Percentiles rank a stretch among this genome's conserved stretches.
phyloP scores from a whole-genome alignment of 2,113 vertebrate species.

The Clarias batrachus region DNA sequence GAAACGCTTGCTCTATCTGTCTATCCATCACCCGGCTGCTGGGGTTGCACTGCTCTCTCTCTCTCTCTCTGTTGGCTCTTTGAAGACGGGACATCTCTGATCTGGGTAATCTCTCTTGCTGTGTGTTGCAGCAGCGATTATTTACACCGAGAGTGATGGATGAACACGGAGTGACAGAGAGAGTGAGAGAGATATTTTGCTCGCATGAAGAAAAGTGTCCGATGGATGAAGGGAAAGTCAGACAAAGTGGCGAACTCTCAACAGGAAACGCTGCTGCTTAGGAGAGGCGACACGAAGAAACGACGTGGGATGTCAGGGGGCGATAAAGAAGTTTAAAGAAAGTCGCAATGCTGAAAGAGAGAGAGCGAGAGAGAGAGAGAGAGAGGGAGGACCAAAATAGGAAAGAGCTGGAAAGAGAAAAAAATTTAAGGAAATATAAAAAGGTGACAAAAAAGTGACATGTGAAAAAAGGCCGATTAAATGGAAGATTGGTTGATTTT shows the following conservation, averaged over 20 bases:
- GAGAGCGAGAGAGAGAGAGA: not conserved
- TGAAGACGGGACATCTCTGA: conserved; percentile 36
- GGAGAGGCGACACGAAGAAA: not conserved
- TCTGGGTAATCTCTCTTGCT: conserved; percentile 28
- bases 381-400: not conserved
- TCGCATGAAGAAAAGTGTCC: not conserved
- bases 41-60: not conserved
- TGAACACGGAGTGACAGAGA: not conserved
- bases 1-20: not conserved
- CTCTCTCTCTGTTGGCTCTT: not conserved
- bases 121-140: conserved; percentile 20
- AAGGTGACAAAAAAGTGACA: not conserved
- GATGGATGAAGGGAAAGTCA: conserved; percentile 3
- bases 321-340: not conserved
- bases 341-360: not conserved
- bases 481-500: not conserved
- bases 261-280: not conserved
- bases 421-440: not conserved
- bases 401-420: not conserved
- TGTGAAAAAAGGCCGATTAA: not conserved
- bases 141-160: conserved; percentile 10
- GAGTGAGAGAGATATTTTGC: conserved; percentile 1
- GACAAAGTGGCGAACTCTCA: conserved; percentile 21
- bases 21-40: not conserved
- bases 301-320: not conserved